Conservation (phyloP, 1,140 invertebrate genomes). For the Heliconius hewitsoni region DNA sequence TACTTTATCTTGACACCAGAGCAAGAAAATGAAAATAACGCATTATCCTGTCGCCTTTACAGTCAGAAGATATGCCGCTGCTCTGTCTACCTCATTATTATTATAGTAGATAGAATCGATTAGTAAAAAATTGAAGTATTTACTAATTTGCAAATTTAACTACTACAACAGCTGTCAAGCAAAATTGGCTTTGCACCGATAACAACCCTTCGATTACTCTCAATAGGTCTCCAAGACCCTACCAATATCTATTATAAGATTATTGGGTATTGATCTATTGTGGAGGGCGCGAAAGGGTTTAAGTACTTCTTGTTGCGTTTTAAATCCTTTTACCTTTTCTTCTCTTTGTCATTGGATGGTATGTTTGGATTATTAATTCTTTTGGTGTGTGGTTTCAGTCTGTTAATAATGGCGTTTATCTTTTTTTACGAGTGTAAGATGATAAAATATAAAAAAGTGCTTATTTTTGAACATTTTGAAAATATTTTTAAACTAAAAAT, state of each 20-base stretch:
- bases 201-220: slow-evolving; percentile 49
- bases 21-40: too few species aligned
- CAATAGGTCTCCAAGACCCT: slow-evolving; percentile 47
- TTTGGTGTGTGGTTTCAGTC: slow-evolving; percentile 26
- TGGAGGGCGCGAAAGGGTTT: slow-evolving; percentile 68
- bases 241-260: slow-evolving; percentile 67
- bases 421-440: neutral
- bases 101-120: neutral
- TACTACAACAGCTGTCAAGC: slow-evolving; percentile 48
- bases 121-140: neutral
- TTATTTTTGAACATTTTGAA: too few species aligned
- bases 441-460: too few species aligned
- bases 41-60: too few species aligned
- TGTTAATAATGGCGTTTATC: slow-evolving; percentile 16
- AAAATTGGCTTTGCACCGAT: slow-evolving; percentile 58
- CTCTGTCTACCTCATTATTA: too few species aligned
- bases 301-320: slow-evolving; percentile 62
- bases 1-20: too few species aligned
- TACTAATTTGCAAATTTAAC: slow-evolving; percentile 4
- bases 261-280: slow-evolving; percentile 76
- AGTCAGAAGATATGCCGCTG: too few species aligned
- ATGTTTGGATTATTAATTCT: slow-evolving; percentile 46
- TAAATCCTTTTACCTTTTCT: slow-evolving; percentile 42
- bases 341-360: slow-evolving; percentile 43
- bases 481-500: too few species aligned